Evolutionary conservation across 2,113 vertebrate genomes (phyloP).

Genomic region (Herpailurus yagouaroundi): DNA sequence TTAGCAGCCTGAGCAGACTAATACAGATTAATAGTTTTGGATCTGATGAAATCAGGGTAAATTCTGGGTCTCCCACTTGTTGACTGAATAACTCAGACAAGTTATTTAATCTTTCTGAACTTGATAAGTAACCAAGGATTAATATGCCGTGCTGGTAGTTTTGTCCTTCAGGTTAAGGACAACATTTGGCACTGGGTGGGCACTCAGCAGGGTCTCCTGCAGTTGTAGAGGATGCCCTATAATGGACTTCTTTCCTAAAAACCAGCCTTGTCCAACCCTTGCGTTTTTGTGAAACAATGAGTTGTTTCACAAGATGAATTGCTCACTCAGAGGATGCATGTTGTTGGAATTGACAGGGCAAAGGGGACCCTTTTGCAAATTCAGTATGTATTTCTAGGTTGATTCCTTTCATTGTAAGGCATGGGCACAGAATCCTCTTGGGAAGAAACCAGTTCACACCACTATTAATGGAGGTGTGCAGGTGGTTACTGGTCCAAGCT

Average conservation of each 20-base stretch:
- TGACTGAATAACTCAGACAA: background rate
- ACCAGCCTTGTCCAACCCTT: background rate
- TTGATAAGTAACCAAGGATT: background rate
- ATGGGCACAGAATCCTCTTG: background rate
- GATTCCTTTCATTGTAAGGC: background rate
- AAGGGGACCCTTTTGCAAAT: background rate
- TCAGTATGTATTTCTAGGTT: background rate
- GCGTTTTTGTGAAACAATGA: background rate
- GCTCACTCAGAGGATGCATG: background rate
- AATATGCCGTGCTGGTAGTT: background rate
- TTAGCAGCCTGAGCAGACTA: too few species aligned
- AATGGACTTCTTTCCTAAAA: background rate
- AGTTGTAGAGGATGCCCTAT: background rate
- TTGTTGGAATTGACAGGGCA: background rate
- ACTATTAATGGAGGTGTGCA: background rate
- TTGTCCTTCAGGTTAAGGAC: background rate
- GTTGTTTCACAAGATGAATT: background rate
- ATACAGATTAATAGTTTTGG: background rate
- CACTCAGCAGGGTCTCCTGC: rapidly evolving
- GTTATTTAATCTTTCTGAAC: background rate
- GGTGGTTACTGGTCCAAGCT: background rate
- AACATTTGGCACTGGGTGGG: background rate
- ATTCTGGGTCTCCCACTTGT: background rate
- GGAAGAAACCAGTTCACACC: background rate
- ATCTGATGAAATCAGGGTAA: background rate